phyloP scores from a whole-genome alignment of 2,113 vertebrate genomes.

The Poicephalus gulielmi region DNA sequence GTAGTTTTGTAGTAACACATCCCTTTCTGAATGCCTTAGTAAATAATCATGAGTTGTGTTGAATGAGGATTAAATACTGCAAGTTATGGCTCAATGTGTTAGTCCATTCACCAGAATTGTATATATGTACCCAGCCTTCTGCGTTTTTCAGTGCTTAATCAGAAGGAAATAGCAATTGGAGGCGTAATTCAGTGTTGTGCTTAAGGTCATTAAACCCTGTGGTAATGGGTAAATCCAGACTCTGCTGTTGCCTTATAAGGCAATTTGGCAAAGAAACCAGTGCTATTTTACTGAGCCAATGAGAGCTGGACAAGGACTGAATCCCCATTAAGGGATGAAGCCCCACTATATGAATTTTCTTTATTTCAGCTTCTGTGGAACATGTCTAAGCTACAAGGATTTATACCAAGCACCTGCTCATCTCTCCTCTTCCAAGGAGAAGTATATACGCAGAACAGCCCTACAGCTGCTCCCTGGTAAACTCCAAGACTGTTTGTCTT shows the following conservation, averaged over 20 bases:
- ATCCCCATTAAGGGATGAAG: background rate
- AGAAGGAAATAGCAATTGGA: constrained; percentile 26
- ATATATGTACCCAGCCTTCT: background rate
- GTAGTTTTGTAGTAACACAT: background rate
- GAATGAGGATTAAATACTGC: background rate
- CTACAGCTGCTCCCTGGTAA: background rate
- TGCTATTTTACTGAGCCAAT: background rate
- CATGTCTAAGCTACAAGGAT: background rate
- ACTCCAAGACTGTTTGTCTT: background rate
- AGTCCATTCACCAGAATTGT: background rate
- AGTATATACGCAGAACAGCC: background rate
- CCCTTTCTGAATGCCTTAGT: background rate
- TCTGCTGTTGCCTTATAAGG: constrained; percentile 6
- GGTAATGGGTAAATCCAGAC: constrained; percentile 14
- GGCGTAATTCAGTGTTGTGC: constrained; percentile 35
- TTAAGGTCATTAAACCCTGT: constrained; percentile 29
- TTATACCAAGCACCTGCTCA: background rate
- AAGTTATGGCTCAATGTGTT: background rate
- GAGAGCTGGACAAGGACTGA: background rate
- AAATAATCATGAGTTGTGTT: background rate
- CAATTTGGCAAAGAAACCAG: background rate
- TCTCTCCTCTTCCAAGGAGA: background rate
- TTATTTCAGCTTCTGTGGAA: background rate
- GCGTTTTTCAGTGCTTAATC: constrained; percentile 43
- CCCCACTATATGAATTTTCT: background rate